These are phyloP conservation scores for Delphinapterus leucas DNA, from an alignment of 2,113 vertebrate genomes.

Conservation along the genomic window DNA sequence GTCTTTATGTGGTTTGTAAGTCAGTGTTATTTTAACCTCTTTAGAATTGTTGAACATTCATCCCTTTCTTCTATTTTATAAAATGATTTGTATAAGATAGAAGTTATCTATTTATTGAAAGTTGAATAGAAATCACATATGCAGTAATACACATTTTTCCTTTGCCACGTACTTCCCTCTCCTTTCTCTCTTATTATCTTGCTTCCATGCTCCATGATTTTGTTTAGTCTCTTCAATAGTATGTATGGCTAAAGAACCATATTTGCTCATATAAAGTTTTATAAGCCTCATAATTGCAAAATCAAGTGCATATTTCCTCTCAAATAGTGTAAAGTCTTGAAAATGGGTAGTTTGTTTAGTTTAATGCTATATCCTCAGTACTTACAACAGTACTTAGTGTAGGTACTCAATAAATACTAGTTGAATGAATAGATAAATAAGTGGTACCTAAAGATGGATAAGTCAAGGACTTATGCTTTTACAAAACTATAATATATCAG, in stretches of 20 bases:
- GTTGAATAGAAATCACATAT: neutral
- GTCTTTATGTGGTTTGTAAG: neutral
- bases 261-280: conserved; percentile 2
- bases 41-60: neutral
- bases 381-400: neutral
- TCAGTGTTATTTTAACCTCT: neutral
- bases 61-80: neutral
- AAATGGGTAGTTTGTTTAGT: neutral
- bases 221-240: neutral
- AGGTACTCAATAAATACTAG: neutral
- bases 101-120: neutral
- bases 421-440: neutral
- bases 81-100: neutral
- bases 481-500: neutral
- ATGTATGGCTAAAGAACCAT: neutral
- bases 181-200: neutral
- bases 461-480: neutral
- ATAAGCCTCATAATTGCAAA: conserved; percentile 6
- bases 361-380: neutral
- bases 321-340: neutral
- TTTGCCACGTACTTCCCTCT: neutral
- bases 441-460: neutral
- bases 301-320: neutral
- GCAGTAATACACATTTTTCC: neutral
- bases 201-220: neutral